phyloP scores from a whole-genome alignment of 2,113 vertebrate genomes.

The Pluvialis apricaria region DNA sequence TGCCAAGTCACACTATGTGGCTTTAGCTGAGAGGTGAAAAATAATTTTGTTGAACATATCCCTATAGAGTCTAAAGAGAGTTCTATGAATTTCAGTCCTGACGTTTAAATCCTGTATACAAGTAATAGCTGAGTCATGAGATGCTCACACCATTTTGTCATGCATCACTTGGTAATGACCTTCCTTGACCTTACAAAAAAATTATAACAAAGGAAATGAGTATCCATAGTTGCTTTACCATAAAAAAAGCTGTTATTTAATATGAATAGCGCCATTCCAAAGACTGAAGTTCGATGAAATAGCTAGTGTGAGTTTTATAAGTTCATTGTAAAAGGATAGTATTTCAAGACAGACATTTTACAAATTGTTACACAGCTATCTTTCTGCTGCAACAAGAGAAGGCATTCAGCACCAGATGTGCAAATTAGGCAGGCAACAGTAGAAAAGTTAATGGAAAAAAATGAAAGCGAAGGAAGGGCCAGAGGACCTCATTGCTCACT shows the following conservation, averaged over 20 bases:
- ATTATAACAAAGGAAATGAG: neutral
- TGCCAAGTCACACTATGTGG: neutral
- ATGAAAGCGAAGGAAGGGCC: neutral
- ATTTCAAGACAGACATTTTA: neutral
- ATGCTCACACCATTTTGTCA: neutral
- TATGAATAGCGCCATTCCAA: neutral
- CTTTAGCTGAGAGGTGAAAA: neutral
- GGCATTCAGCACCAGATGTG: neutral
- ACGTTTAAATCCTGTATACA: neutral
- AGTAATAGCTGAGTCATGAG: neutral
- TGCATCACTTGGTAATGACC: neutral
- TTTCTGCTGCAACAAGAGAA: neutral
- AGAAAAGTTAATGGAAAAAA: neutral
- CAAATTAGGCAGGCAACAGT: neutral
- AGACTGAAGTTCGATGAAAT: neutral
- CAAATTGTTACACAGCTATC: neutral
- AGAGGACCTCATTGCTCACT: neutral
- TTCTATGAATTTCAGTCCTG: conserved; percentile 44
- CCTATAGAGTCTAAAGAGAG: neutral
- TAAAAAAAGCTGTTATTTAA: neutral
- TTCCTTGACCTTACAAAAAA: neutral
- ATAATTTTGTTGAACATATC: neutral
- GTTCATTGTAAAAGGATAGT: neutral
- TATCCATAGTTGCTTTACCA: neutral
- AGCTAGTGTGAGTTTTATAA: neutral